Conservation (phyloP, 2,888 invertebrate genomes). For the Nephrotoma appendiculata region DNA sequence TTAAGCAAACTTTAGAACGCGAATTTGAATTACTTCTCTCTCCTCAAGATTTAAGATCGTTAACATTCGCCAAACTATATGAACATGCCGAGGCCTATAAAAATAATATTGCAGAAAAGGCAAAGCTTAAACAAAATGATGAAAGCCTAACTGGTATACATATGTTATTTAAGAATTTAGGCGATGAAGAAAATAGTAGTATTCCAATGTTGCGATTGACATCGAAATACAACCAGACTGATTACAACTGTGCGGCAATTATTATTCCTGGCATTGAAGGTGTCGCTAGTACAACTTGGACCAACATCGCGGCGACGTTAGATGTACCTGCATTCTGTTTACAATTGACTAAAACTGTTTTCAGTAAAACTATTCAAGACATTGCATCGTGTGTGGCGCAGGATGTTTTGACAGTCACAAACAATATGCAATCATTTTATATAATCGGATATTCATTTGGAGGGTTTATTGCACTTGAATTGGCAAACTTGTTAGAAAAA, state of each 20-base stretch:
- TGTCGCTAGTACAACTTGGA: constrained; percentile 34
- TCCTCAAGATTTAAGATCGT: constrained; percentile 67
- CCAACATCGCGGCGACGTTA: constrained; percentile 22
- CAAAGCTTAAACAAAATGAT: constrained; percentile 24
- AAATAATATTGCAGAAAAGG: constrained; percentile 16
- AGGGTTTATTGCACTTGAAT: constrained; percentile 56
- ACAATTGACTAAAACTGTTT: constrained; percentile 17
- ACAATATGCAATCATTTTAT: constrained; percentile 43
- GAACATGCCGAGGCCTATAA: constrained; percentile 23
- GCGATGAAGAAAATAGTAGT: constrained; percentile 40
- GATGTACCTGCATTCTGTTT: constrained; percentile 20
- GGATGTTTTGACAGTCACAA: no score
- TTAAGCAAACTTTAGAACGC: constrained; percentile 81
- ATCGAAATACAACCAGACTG: constrained; percentile 21
- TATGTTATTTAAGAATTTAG: constrained; percentile 43
- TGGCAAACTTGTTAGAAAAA: constrained; percentile 55
- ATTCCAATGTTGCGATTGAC: constrained; percentile 40
- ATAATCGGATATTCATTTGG: constrained; percentile 87
- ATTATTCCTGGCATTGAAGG: constrained; percentile 57
- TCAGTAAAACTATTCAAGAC: no score
- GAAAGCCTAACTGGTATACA: constrained; percentile 34
- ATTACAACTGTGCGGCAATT: constrained; percentile 27
- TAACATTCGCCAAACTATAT: constrained; percentile 47
- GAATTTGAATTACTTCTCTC: constrained; percentile 78
- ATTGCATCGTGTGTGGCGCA: no score